Percentiles rank a stretch among this genome's conserved stretches.
These are phyloP conservation scores for Sebastes trivittatus DNA, from an alignment of 2,797 vertebrate genomes.

Conservation along the genomic window DNA sequence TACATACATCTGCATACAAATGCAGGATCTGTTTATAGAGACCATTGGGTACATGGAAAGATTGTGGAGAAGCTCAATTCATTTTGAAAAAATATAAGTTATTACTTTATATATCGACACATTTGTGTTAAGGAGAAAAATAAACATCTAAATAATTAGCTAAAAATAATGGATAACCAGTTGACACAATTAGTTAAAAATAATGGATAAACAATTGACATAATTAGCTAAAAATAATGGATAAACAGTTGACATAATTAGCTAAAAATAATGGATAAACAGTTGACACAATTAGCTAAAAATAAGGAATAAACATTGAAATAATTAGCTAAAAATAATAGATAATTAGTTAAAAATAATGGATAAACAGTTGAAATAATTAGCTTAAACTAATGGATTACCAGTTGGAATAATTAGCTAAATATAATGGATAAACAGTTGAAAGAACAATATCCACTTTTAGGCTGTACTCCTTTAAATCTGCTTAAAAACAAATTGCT, in stretches of 20 bases:
- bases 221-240: not conserved
- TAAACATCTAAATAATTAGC: not conserved
- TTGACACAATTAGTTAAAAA: no score
- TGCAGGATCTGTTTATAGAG: no score
- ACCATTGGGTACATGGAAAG: not conserved
- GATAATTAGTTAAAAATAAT: not conserved
- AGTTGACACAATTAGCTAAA: no score
- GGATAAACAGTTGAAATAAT: not conserved
- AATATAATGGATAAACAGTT: not conserved
- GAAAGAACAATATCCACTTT: not conserved
- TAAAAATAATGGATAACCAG: no score
- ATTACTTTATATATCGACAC: not conserved
- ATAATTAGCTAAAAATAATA: not conserved
- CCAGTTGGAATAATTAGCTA: not conserved
- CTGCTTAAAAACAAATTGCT: not conserved
- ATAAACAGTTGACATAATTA: not conserved
- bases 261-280: no score
- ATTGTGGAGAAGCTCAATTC: not conserved
- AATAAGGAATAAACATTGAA: rapidly evolving
- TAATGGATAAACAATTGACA: not conserved
- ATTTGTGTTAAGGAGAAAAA: not conserved
- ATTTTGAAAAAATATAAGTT: not conserved
- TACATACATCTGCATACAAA: no score
- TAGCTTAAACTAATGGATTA: not conserved
- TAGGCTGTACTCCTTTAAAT: not conserved